These are phyloP conservation scores for Otis tarda DNA, from an alignment of 2,113 vertebrate species.

Conservation along the genomic window DNA sequence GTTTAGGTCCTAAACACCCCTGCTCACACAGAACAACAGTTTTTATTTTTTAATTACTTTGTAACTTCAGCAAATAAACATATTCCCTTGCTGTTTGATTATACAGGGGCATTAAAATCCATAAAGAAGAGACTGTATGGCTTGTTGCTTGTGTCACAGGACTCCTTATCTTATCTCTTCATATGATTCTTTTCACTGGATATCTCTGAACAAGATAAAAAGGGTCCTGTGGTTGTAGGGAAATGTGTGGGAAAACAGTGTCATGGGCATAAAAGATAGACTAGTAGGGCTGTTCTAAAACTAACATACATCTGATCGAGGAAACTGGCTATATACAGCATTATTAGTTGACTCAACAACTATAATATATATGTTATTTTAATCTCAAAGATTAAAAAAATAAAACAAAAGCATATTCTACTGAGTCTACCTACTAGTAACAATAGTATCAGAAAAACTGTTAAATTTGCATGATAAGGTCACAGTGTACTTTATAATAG, in stretches of 20 bases:
- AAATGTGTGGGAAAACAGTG: neutral
- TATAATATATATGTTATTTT: neutral
- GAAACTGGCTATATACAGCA: neutral
- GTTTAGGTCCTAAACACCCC: neutral
- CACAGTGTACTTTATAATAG: neutral
- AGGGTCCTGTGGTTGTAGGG: fast-evolving
- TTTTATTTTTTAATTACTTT: neutral
- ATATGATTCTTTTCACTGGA: neutral
- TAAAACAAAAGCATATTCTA: neutral
- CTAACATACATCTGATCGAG: neutral
- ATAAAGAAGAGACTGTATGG: neutral
- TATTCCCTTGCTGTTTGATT: neutral
- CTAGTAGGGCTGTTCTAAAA: neutral
- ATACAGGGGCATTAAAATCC: neutral
- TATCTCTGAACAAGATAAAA: neutral
- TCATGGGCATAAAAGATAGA: neutral
- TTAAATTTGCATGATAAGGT: neutral
- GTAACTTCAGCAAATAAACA: neutral
- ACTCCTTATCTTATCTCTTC: neutral
- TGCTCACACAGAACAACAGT: neutral
- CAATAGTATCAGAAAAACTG: neutral
- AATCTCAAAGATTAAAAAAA: neutral
- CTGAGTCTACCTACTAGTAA: neutral
- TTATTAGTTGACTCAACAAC: neutral
- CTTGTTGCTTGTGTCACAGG: neutral